phyloP scores from a whole-genome alignment of 2,888 invertebrate species.

The Eulithis prunata region DNA sequence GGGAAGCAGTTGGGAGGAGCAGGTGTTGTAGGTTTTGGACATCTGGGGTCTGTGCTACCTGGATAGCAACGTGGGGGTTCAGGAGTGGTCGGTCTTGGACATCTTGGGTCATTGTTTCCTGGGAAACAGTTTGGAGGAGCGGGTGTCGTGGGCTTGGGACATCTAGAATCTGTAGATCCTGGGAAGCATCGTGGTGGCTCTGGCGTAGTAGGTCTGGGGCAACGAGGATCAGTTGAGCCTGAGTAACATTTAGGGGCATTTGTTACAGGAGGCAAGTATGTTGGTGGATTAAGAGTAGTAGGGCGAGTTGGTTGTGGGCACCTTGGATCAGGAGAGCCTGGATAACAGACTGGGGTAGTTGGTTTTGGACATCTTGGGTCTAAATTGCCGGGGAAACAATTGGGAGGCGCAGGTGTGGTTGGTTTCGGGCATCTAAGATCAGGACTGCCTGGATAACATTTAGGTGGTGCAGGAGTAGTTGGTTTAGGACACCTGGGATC shows the following conservation, averaged over 20 bases:
- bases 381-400: conserved; percentile 32
- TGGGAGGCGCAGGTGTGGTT: conserved; percentile 38
- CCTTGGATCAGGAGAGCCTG: conserved; percentile 57
- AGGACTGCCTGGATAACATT: conserved; percentile 37
- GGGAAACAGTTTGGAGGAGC: conserved; percentile 28
- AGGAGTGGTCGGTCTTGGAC: conserved; percentile 38
- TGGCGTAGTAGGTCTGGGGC: conserved; percentile 39
- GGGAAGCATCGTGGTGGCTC: conserved; percentile 29
- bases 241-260: conserved; percentile 49
- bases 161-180: conserved; percentile 19
- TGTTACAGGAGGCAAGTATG: conserved; percentile 47
- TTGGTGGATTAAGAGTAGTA: conserved; percentile 45
- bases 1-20: conserved; percentile 41
- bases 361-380: conserved; percentile 48
- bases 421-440: conserved; percentile 49
- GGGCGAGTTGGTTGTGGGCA: conserved; percentile 51
- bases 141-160: conserved; percentile 27
- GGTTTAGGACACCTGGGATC: conserved; percentile 32
- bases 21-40: conserved; percentile 39
- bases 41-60: conserved; percentile 41
- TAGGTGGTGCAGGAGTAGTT: conserved; percentile 28
- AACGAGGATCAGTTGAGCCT: conserved; percentile 49
- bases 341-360: conserved; percentile 47
- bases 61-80: conserved; percentile 39
- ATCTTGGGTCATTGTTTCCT: conserved; percentile 13